Conservation (phyloP, 2,888 invertebrate genomes). For the Oithona nana region DNA sequence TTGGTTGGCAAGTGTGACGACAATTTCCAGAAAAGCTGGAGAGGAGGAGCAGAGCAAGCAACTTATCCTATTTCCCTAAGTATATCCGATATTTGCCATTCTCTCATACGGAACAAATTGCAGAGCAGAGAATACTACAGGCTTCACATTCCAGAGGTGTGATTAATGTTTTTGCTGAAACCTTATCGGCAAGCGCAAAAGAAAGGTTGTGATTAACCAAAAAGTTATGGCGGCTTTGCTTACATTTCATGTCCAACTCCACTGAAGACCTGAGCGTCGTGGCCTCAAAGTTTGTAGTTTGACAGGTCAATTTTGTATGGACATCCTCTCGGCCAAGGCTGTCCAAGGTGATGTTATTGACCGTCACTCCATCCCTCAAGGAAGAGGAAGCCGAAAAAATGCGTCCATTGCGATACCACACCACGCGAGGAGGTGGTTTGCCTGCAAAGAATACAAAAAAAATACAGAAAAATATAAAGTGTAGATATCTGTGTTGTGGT, state of each 20-base stretch:
- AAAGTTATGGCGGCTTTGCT: background rate
- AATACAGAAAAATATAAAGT: too few species aligned
- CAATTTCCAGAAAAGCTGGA: background rate
- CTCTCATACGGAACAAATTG: background rate
- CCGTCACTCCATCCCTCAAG: background rate
- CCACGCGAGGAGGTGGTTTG: slow-evolving; percentile 11
- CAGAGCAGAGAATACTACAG: too few species aligned
- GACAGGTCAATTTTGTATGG: slow-evolving; percentile 11
- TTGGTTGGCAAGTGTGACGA: background rate
- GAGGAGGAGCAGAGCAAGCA: background rate
- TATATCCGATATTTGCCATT: background rate
- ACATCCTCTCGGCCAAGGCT: slow-evolving; percentile 7
- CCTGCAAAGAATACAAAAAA: slow-evolving; percentile 7
- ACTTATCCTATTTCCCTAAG: background rate
- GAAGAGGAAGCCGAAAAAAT: background rate
- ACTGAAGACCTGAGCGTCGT: background rate
- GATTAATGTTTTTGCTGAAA: too few species aligned
- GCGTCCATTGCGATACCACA: slow-evolving; percentile 9
- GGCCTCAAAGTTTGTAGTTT: slow-evolving; percentile 7
- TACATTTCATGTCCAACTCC: slow-evolving; percentile 14
- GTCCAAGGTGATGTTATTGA: slow-evolving; percentile 15
- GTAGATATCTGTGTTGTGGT: too few species aligned
- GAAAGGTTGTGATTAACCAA: background rate
- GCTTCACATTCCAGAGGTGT: too few species aligned
- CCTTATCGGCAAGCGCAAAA: too few species aligned